These are phyloP conservation scores for Brachionus sp. DNA, from an alignment of 1,140 invertebrate genomes.

Conservation along the genomic window DNA sequence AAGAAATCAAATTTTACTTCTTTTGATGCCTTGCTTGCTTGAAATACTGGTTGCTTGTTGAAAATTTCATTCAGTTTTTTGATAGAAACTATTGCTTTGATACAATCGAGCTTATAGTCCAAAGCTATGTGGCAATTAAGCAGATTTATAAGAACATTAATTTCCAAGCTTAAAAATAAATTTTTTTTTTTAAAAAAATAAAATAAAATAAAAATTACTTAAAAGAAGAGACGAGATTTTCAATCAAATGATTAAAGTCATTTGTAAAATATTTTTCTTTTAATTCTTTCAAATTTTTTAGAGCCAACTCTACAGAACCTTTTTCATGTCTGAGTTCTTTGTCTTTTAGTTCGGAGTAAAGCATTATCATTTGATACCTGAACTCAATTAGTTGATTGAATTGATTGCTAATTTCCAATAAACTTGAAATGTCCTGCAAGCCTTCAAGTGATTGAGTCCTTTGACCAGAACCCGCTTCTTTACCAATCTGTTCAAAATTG, in stretches of 20 bases:
- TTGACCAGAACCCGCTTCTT: background rate
- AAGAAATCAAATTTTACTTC: background rate
- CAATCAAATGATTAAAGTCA: background rate
- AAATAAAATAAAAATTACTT: background rate
- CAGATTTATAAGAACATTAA: constrained; percentile 5
- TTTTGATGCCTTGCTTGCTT: background rate
- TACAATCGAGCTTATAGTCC: constrained; percentile 36
- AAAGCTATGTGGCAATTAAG: background rate
- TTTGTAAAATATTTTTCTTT: constrained; percentile 2
- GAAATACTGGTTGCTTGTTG: background rate
- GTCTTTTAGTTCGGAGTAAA: constrained; percentile 16
- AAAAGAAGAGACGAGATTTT: background rate
- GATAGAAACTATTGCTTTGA: constrained; percentile 22
- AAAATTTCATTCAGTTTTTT: constrained; percentile 36
- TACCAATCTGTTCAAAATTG: background rate
- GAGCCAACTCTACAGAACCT: background rate
- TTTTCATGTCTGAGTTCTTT: constrained; percentile 10
- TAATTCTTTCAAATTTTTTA: background rate
- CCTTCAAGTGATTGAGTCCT: too few species aligned
- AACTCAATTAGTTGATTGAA: constrained; percentile 8
- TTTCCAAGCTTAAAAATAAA: constrained; percentile 27
- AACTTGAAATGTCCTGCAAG: background rate
- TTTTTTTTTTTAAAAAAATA: background rate
- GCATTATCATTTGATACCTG: constrained; percentile 14
- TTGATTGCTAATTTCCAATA: background rate